A percentile compares a stretch with the other conserved stretches of the same genome.
Evolutionary conservation across 2,113 vertebrate species (phyloP).

Genomic region (Calcarius ornatus): DNA sequence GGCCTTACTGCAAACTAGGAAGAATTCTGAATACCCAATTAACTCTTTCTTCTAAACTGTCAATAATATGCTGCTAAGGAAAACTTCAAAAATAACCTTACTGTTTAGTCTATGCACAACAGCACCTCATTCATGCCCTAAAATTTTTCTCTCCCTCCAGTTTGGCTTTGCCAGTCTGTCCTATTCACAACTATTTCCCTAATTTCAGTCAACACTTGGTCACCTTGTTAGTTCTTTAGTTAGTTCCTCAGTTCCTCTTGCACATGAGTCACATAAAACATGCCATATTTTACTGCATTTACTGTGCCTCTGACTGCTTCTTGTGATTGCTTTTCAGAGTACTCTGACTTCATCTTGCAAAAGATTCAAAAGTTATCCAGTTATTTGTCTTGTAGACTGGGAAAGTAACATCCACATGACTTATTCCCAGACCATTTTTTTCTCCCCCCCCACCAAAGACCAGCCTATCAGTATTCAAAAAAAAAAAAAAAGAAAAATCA

Average conservation of each 20-base stretch:
- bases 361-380: neutral
- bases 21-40: neutral
- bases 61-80: neutral
- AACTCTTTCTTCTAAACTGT: neutral
- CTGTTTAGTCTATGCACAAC: neutral
- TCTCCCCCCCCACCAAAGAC: neutral
- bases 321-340: neutral
- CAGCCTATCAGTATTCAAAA: neutral
- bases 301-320: neutral
- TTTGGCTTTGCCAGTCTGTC: neutral
- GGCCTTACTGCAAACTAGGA: neutral
- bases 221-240: neutral
- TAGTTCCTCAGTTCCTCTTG: neutral
- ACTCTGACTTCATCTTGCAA: neutral
- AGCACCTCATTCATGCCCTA: neutral
- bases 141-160: neutral
- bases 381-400: neutral
- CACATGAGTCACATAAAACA: neutral
- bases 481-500: too few relatives aligned
- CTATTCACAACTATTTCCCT: neutral
- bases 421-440: neutral
- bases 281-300: neutral
- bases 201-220: neutral
- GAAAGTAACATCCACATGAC: neutral
- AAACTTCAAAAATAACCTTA: neutral